phyloP scores from a whole-genome alignment of 1,140 invertebrate genomes.

The Venturia canescens region DNA sequence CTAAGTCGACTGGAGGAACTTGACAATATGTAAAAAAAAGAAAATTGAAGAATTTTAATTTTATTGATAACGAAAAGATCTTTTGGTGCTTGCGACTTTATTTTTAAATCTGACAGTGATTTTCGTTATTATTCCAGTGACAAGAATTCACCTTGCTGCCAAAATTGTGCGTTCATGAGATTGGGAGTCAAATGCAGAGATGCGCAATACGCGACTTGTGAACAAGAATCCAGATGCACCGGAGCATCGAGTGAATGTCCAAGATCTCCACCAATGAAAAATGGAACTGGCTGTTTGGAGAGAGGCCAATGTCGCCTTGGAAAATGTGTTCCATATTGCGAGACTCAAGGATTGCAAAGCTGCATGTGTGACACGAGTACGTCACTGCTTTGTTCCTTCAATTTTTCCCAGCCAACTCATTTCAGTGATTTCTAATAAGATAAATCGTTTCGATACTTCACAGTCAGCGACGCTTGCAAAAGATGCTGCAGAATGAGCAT shows the following conservation, averaged over 20 bases:
- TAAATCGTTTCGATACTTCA: conserved; percentile 58
- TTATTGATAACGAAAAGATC: too few species aligned
- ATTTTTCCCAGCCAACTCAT: conserved; percentile 23
- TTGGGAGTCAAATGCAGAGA: conserved; percentile 89
- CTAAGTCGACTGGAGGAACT: too few species aligned
- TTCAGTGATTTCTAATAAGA: neutral
- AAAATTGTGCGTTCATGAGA: conserved; percentile 91
- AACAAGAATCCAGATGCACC: conserved; percentile 89
- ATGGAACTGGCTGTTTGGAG: conserved; percentile 92
- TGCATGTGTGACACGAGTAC: conserved; percentile 96
- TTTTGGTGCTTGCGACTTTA: too few species aligned
- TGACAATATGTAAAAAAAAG: too few species aligned
- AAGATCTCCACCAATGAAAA: conserved; percentile 89
- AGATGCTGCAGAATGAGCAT: conserved; percentile 93
- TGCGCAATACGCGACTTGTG: conserved; percentile 92
- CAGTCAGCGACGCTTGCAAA: conserved; percentile 90
- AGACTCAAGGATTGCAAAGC: conserved; percentile 92
- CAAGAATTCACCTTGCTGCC: conserved; percentile 96
- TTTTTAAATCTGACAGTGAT: neutral
- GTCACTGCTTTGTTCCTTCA: conserved; percentile 61
- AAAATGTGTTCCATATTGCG: conserved; percentile 94
- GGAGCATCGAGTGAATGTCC: conserved; percentile 86
- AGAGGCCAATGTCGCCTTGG: conserved; percentile 91
- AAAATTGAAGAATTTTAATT: too few species aligned
- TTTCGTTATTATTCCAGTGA: conserved; percentile 81